Base-by-base conservation (phyloP, 2,113 vertebrate species). In the Orcinus orca region DNA sequence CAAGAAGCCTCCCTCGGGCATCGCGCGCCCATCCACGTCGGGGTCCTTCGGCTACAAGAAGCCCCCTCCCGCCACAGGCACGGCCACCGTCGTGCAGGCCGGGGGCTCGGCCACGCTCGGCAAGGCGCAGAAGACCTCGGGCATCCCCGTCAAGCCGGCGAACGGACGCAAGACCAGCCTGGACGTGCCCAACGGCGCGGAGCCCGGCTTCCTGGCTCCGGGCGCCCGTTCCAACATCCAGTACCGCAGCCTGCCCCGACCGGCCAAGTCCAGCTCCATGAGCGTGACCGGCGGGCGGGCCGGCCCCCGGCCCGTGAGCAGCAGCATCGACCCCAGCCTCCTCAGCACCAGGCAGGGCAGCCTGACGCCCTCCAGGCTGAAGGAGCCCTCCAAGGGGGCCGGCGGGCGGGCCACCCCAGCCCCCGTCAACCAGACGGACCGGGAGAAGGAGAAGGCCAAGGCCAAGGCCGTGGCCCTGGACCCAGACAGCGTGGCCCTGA, bases 11-110 rank as follows among this genome's bases (percentile, higher is more conserved):
- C 99, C 99, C 0, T 99, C 99, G 0, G 99, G 99, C 70, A 99
- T 99, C 1, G 96, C 99, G 0, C 99, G 99, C 1, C 99, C 99
- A 6, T 99, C 99, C 0, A 98, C 99, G 0, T 99, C 99, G 4
- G 98, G 99, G 83, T 99, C 98, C 88, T 99, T 99, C 18, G 99
- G 99, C 96, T 99, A 99, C 89, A 99, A 99, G 98, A 99, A 99
- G 92, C 99, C 99, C 0, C 93, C 98, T 63, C 98, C 99, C 0
- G 96, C 99, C 68, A 99, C 99, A 0, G 99, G 98, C 73, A 98
- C 99, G 0, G 99, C 99, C 90, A 99, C 99, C 0, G 99, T 99
- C 65, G 98, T 99, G 99, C 99, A 99, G 96, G 98, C 99, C 0
- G 99, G 99, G 29, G 97, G 98, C 76, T 99, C 99, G 0, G 98